phyloP scores from a whole-genome alignment of 2,888 invertebrate genomes.

The Iphiclides podalirius region DNA sequence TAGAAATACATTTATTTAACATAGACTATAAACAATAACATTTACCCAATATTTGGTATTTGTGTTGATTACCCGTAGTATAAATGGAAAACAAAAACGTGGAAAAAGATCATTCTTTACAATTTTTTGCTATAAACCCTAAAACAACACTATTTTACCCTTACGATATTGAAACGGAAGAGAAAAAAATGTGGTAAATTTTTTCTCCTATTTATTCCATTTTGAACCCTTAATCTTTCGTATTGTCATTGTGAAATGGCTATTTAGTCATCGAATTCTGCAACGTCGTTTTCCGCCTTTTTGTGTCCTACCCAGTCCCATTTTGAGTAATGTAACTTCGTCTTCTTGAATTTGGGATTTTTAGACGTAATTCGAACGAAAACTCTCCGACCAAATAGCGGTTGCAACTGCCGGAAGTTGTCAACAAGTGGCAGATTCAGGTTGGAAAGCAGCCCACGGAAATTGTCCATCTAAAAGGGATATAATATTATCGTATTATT shows the following conservation, averaged over 20 bases:
- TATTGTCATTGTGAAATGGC: background rate
- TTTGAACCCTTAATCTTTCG: background rate
- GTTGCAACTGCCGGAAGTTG: conserved; percentile 85
- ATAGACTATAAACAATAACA: conserved; percentile 27
- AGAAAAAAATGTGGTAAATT: conserved; percentile 5
- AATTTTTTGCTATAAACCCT: background rate
- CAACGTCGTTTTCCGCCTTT: conserved; percentile 70
- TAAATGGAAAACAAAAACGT: conserved; percentile 24
- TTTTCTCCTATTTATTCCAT: conserved; percentile 4
- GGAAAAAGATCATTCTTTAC: too few species aligned
- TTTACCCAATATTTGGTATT: conserved; percentile 47
- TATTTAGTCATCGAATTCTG: conserved; percentile 67
- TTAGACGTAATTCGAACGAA: conserved; percentile 82
- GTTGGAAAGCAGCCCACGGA: conserved; percentile 82
- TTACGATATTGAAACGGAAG: background rate
- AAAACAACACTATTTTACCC: conserved; percentile 1
- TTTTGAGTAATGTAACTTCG: conserved; percentile 80
- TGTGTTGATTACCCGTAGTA: conserved; percentile 51
- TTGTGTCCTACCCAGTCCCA: conserved; percentile 83
- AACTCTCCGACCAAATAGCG: conserved; percentile 83
- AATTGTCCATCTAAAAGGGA: conserved; percentile 79
- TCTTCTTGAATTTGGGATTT: conserved; percentile 79
- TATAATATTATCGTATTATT: too few species aligned
- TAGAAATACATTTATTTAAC: conserved; percentile 44
- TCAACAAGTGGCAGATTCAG: conserved; percentile 83